Evolutionary conservation across 1,140 invertebrate species (phyloP), one percentile per base, ranked within the genome.

Genomic region (Bombus pascuorum): DNA sequence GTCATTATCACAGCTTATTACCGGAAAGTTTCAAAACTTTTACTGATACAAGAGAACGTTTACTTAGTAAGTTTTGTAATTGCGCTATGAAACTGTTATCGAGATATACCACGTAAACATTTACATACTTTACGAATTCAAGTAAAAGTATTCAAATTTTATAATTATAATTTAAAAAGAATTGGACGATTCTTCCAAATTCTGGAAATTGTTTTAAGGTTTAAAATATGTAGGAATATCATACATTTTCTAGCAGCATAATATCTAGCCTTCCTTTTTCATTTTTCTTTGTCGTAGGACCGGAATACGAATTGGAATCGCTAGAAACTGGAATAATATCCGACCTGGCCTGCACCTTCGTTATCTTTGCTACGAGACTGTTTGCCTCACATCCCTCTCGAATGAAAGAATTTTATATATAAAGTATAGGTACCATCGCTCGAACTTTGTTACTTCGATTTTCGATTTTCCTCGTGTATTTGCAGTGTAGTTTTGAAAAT

Each of bases 241-340:
- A 22, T 53, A 53, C 47, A 53, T 53, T 53, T 53, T 53, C 47
- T 22, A 22, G 5, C 3, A 71, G 12, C 13, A 2, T 62, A 62
- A 62, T n/a, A 5, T 28, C 10, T 62, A 62, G 28, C 2, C 59
- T 28, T 62, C 13, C 28, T n/a, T 62, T n/a, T 59, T 12, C 12
- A 12, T 62, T n/a, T 28, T 62, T 62, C 59, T 62, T n/a, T 62
- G 28, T n/a, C 28, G 28, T 28, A 13, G 59, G 12, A n/a, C 12
- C 28, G 28, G 37, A n/a, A 25, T 25, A 37, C 37, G 18, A 42
- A 32, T n/a, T 39, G 70, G 22, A 47, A 81, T 74, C 32, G 71
- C 71, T 65, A 42, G 25, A 82, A 74, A 82, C 47, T 74, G 71
- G 28, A 37, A 82, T 74, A 47, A 82, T 74, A 47, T 42, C 47